Percentiles rank a stretch among this genome's conserved stretches.
Conservation (phyloP, 2,797 vertebrate genomes). For the Malacoraja senta region DNA sequence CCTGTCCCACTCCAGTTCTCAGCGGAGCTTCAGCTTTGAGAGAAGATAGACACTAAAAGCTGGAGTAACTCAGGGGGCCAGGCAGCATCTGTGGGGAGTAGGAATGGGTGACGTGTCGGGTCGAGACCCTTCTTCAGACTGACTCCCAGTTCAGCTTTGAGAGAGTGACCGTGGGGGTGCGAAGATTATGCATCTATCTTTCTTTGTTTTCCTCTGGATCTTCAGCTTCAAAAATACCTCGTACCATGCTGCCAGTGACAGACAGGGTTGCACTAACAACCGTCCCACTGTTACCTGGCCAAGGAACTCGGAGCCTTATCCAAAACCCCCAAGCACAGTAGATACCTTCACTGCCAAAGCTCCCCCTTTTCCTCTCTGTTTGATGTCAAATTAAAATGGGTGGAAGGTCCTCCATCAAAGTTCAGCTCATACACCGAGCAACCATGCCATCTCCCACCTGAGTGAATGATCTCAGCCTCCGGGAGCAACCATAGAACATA, state of each 20-base stretch:
- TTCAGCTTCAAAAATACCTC: not conserved
- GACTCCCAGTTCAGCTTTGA: no score
- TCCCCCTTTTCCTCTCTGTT: not conserved
- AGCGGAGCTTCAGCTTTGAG: not conserved
- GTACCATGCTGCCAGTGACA: not conserved
- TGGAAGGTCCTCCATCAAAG: not conserved
- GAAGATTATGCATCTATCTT: not conserved
- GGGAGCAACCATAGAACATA: no score
- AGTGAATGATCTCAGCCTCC: not conserved
- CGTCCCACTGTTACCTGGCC: no score
- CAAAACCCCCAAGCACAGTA: not conserved
- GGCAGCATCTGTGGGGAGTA: no score
- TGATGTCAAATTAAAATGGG: not conserved
- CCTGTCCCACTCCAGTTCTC: not conserved
- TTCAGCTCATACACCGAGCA: not conserved
- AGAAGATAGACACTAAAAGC: no score
- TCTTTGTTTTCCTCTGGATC: not conserved
- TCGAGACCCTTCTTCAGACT: no score
- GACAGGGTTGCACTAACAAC: not conserved
- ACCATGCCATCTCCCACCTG: not conserved
- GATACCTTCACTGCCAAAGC: not conserved
- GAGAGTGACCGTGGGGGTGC: no score
- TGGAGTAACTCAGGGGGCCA: no score
- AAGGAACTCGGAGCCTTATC: not conserved
- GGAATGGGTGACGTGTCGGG: no score